Evolutionary conservation across 1,140 invertebrate species (phyloP).

Genomic region (Micrasema minimum): DNA sequence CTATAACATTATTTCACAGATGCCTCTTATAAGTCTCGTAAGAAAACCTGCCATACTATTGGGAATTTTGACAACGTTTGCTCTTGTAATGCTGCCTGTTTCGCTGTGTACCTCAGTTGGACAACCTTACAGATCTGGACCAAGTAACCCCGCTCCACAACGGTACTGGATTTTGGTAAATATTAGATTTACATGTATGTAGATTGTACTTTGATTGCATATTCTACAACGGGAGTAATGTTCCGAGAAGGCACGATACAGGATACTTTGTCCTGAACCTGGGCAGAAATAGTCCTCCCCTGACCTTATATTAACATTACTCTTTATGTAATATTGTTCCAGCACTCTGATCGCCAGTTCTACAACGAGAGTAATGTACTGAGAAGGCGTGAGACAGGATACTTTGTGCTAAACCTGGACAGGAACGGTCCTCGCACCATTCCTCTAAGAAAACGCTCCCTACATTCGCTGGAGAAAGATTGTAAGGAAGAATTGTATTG

Average conservation of each 20-base stretch:
- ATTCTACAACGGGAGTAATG: constrained; percentile 30
- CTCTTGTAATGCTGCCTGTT: constrained; percentile 40
- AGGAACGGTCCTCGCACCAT: constrained; percentile 46
- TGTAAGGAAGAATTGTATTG: constrained; percentile 45
- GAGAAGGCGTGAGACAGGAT: constrained; percentile 36
- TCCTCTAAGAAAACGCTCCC: neutral
- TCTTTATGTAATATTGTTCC: constrained; percentile 2
- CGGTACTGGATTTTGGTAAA: constrained; percentile 50
- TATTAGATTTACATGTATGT: no score
- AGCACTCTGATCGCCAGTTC: constrained; percentile 47
- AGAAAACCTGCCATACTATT: constrained; percentile 32
- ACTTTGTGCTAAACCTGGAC: constrained; percentile 49
- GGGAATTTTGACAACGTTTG: constrained; percentile 11
- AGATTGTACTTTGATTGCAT: constrained; percentile 43
- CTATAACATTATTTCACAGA: no score
- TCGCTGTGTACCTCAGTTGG: constrained; percentile 36
- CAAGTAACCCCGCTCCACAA: constrained; percentile 41
- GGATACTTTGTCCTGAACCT: constrained; percentile 50
- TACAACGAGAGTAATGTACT: constrained; percentile 14
- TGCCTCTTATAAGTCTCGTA: constrained; percentile 42
- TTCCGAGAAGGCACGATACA: constrained; percentile 20
- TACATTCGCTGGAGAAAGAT: constrained; percentile 27
- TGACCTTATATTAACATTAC: neutral
- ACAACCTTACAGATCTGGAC: constrained; percentile 42
- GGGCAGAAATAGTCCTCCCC: constrained; percentile 45